These are phyloP conservation scores for Palloptera scutellata DNA, from an alignment of 2,888 invertebrate genomes.

Conservation along the genomic window DNA sequence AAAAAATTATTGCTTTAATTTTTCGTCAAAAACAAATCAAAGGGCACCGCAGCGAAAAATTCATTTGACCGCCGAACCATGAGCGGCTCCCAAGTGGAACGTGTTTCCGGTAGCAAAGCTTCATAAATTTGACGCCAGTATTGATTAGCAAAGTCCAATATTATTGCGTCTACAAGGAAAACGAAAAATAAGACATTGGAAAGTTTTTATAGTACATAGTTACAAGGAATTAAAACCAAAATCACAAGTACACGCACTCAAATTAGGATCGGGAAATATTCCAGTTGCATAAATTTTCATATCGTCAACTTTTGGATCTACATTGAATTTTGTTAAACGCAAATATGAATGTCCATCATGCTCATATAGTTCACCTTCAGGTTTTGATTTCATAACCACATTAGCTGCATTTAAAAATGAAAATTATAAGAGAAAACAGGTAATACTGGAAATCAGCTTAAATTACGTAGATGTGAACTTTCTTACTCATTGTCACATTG, in stretches of 20 bases:
- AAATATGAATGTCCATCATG: slow-evolving; percentile 68
- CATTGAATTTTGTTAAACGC: slow-evolving; percentile 69
- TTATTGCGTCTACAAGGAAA: slow-evolving; percentile 49
- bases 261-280: slow-evolving; percentile 69
- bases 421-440: neutral
- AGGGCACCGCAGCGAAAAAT: slow-evolving; percentile 58
- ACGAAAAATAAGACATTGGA: neutral
- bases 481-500: slow-evolving; percentile 71
- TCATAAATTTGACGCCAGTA: slow-evolving; percentile 68
- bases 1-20: slow-evolving; percentile 38
- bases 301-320: slow-evolving; percentile 71
- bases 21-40: slow-evolving; percentile 55
- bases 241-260: slow-evolving; percentile 68
- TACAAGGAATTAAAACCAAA: neutral
- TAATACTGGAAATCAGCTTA: neutral
- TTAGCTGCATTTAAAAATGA: slow-evolving; percentile 63
- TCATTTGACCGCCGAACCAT: slow-evolving; percentile 54
- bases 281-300: slow-evolving; percentile 71
- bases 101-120: slow-evolving; percentile 65
- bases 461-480: neutral
- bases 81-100: slow-evolving; percentile 58
- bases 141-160: slow-evolving; percentile 67
- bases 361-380: slow-evolving; percentile 69
- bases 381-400: slow-evolving; percentile 68
- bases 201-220: neutral